Evolutionary conservation across 2,113 vertebrate genomes (phyloP), one percentile per base, ranked within the genome.

Genomic region (Paramisgurnus dabryanus): DNA sequence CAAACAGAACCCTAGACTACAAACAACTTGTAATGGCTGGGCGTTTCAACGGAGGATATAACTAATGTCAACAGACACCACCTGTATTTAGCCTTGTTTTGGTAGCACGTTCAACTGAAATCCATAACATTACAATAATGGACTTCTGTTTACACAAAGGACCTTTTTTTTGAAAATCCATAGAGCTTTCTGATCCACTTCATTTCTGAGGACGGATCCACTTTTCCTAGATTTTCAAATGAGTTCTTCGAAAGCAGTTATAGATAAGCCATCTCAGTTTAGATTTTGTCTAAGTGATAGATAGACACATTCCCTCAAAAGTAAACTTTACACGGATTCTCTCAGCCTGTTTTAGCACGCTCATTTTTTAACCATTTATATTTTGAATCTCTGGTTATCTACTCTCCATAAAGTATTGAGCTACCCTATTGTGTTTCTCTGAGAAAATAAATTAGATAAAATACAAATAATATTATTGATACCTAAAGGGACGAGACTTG

Each of bases 41-140:
- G 58, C 43, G 79, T 80, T 80, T 72, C 47, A 67, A 18, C 71
- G n/a, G 17, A 41, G 64, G 63, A 49, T 67, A 67, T 39, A 58
- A 13, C 60, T 57, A 64, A 73, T 53, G 61, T 80, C 63, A 74
- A 67, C 70, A 75, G 60, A 73, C 63, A 67, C 39, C 67, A 72
- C 67, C 57, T 65, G 47, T 41, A 61, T 71, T 77, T 65, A 45
- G 45, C 7, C 2, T 57, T 55, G 57, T 65, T 77, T 50, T 82
- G 39, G 58, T 69, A 55, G 66, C 40, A 40, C 41, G 40, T 63
- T 69, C 5, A 7, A 45, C 45, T 7, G 17, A 11, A 65, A 67
- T 73, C 63, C 8, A 22, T 64, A 7, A 49, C 18, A 60, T 17
- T 78, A 60, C 4, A 55, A 50, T 53, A 65, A 55, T 34, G 39